Evolutionary conservation across 2,113 vertebrate genomes (phyloP), one percentile per base, ranked within the genome.

Genomic region (Brachionichthys hirsutus): DNA sequence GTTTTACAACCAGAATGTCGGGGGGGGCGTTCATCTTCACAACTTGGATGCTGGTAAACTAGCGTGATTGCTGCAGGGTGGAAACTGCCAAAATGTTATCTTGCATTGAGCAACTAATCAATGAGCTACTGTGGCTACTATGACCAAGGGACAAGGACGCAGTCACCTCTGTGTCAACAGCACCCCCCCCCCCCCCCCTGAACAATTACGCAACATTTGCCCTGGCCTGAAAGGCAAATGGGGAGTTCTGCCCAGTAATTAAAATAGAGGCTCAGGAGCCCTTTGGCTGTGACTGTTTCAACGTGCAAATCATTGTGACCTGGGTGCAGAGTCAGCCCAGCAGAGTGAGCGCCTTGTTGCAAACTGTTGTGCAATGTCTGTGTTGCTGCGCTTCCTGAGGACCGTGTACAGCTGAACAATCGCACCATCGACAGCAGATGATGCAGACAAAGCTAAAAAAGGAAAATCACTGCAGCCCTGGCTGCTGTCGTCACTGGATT

Each of bases 401-500:
- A 44, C 16, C 49, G 41, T n/a, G 14, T 41, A 24, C 49, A 4
- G n/a, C 48, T 61, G 38, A 59, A 66, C 45, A 61, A 69, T 44
- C 44, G 34, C 9, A 43, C 42, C 12, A 50, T 1, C 5, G 52
- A 30, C 19, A 47, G 36, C 9, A 38, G 36, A 38, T 9, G 9
- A 12, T 38, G 50, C 24, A 54, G 15, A 60, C 22, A 36, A 42
- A 30, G 43, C 55, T 1, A 46, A 54, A 62, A 48, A 62, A 55
- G 18, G 16, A 72, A 67, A 70, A 79, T 47, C 48, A 63, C 38
- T 2, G 44, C 62, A 75, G 70, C 76, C 66, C 83, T 84, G 73
- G 63, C 68, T 17, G 50, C 52, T 77, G 67, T 77, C 81, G 80
- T 80, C 73, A 81, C 19, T 48, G 36, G 45, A 66, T 54, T 68